These are phyloP conservation scores for Brachionus sp. DNA, from an alignment of 1,140 invertebrate species.

Conservation along the genomic window DNA sequence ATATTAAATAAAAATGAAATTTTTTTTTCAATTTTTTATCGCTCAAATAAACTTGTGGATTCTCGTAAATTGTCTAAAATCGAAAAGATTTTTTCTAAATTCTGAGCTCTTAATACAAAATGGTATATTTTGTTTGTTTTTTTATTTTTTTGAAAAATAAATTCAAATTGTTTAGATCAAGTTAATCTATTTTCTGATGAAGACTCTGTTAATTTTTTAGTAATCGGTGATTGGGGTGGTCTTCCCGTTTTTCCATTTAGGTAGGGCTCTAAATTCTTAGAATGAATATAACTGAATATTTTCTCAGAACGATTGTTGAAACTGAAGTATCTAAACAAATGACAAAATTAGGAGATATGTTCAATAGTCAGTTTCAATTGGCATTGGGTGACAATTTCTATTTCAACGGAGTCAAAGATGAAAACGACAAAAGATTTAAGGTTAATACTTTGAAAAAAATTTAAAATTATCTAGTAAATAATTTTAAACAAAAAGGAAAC, in stretches of 20 bases:
- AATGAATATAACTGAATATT: neutral
- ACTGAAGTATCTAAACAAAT: slow-evolving; percentile 9
- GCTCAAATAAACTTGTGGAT: neutral
- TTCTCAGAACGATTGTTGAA: slow-evolving; percentile 17
- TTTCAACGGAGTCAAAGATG: slow-evolving; percentile 49
- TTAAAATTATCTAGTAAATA: neutral
- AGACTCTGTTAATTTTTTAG: slow-evolving; percentile 7
- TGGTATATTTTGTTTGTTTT: neutral
- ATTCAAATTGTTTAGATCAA: neutral
- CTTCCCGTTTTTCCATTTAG: slow-evolving; percentile 52
- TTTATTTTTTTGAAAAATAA: neutral
- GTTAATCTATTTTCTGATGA: neutral
- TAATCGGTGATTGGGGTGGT: slow-evolving; percentile 53
- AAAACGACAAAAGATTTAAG: slow-evolving; percentile 50
- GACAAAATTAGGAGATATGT: slow-evolving; percentile 28
- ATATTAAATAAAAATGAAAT: neutral
- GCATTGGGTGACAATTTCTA: slow-evolving; percentile 52
- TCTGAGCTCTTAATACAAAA: neutral
- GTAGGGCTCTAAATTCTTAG: neutral
- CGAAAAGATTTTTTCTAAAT: neutral
- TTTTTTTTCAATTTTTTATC: neutral
- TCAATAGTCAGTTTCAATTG: slow-evolving; percentile 45
- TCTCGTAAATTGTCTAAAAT: neutral
- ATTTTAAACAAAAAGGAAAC: slow-evolving; percentile 49
- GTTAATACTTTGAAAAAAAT: slow-evolving; percentile 29